Evolutionary conservation across 2,797 vertebrate genomes (phyloP), one percentile per base, ranked within the genome.

Genomic region (Helostoma temminkii): DNA sequence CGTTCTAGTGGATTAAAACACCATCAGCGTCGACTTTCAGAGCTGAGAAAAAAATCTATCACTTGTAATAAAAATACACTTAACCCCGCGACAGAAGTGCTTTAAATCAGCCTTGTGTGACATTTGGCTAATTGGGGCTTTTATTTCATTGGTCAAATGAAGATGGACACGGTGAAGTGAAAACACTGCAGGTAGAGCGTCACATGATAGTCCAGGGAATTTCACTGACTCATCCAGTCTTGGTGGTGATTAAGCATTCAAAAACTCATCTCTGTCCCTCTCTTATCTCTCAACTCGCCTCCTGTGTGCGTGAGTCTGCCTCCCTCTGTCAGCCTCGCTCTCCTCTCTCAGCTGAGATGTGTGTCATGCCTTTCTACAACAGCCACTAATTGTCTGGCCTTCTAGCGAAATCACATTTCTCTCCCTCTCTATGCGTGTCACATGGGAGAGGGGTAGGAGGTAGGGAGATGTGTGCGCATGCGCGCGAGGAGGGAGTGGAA

Each of bases 331-430:
- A 78, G 74, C 50, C 64, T 30, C 34, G 39, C 64, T 59, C 64
- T 74, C 69, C 59, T 65, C 66, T 45, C 69, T 72, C 83, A 86
- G 82, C 82, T 74, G 61, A 82, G 67, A 82, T 88, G 83, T 88
- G 84, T 90, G 89, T 89, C 85, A 88, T 82, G 63, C 77, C 48
- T 72, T 80, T 80, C 70, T 82, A 81, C 88, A 90, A 86, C 82
- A 88, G 81, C 78, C 87, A 83, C 90, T 93, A 92, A 94, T 93
- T 92, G 89, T 90, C 86, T 89, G 79, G 81, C 84, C 89, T 89
- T 81, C 83, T 22, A 86, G 89, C 80, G 60, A 87, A 90, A 91
- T 82, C 81, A 56, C 80, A 81, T 88, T 55, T 7, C 45, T 19
- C 63, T 19, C 46, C 34, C 59, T 42, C 42, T 9, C 53, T n/a